Percentiles rank a stretch among this genome's conserved stretches.
Evolutionary conservation across 2,888 invertebrate species (phyloP).

Genomic region (Drosophila percnosoma): DNA sequence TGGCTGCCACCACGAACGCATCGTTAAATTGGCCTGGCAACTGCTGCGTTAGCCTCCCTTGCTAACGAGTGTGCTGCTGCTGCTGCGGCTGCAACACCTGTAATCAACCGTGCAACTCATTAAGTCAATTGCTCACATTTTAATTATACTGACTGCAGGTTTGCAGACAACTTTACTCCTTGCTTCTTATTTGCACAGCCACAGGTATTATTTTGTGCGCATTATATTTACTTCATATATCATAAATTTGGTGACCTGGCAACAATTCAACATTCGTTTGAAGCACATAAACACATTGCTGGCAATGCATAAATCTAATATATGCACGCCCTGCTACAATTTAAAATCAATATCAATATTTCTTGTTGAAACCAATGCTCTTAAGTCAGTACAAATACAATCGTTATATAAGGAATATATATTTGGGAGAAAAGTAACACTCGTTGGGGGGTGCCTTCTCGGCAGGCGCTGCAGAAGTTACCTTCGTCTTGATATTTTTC

Average conservation of each 20-base stretch:
- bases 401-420: background rate
- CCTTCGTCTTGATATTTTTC: background rate
- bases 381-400: background rate
- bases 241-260: background rate
- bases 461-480: background rate
- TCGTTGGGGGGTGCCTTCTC: background rate
- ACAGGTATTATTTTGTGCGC: background rate
- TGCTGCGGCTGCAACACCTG: constrained; percentile 19
- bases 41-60: background rate
- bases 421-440: background rate
- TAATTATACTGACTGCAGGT: constrained; percentile 52
- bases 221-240: background rate
- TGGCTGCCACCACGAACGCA: constrained; percentile 40
- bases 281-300: too few relatives aligned
- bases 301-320: too few relatives aligned
- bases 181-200: background rate
- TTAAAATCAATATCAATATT: background rate
- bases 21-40: background rate
- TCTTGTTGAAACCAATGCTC: background rate
- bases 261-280: background rate
- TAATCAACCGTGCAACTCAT: constrained; percentile 54
- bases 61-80: background rate
- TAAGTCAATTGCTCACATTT: constrained; percentile 59
- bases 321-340: background rate
- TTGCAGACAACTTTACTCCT: constrained; percentile 3